These are phyloP conservation scores for Lordiphosa andalusiaca DNA, from an alignment of 2,888 invertebrate genomes.

Conservation along the genomic window DNA sequence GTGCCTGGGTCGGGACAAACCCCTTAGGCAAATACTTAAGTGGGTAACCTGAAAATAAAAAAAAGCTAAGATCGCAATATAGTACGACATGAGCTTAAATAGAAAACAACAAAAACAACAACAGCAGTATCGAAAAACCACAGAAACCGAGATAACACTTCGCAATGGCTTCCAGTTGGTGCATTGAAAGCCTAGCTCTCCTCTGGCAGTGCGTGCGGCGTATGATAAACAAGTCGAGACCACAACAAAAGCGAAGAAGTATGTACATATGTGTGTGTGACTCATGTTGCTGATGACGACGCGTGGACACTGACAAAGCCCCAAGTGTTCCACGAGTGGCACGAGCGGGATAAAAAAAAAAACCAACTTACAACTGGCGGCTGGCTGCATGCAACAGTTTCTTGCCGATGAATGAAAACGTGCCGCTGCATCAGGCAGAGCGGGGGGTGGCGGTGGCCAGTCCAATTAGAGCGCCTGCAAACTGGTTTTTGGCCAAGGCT, in stretches of 20 bases:
- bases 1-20: conserved; percentile 38
- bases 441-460: conserved; percentile 1
- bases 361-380: conserved; percentile 51
- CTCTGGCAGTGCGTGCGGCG: conserved; percentile 40
- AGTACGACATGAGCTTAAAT: conserved; percentile 33
- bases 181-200: not conserved
- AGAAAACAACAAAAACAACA: conserved; percentile 44
- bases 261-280: conserved; percentile 24
- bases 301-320: conserved; percentile 42
- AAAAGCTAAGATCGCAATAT: conserved; percentile 7
- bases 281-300: conserved; percentile 41
- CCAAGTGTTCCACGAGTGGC: conserved; percentile 61
- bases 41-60: conserved; percentile 21
- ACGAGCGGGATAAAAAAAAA: conserved; percentile 37
- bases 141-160: conserved; percentile 43
- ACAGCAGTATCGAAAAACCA: conserved; percentile 27
- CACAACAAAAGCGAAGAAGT: conserved; percentile 27
- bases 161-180: conserved; percentile 19
- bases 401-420: conserved; percentile 63
- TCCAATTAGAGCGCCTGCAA: conserved; percentile 64
- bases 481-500: conserved; percentile 61
- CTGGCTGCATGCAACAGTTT: conserved; percentile 62
- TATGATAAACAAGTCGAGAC: conserved; percentile 42
- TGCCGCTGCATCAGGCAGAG: conserved; percentile 28
- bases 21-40: conserved; percentile 48